Base-by-base conservation (phyloP, 2,888 invertebrate species). In the Hypolimnas misippus region DNA sequence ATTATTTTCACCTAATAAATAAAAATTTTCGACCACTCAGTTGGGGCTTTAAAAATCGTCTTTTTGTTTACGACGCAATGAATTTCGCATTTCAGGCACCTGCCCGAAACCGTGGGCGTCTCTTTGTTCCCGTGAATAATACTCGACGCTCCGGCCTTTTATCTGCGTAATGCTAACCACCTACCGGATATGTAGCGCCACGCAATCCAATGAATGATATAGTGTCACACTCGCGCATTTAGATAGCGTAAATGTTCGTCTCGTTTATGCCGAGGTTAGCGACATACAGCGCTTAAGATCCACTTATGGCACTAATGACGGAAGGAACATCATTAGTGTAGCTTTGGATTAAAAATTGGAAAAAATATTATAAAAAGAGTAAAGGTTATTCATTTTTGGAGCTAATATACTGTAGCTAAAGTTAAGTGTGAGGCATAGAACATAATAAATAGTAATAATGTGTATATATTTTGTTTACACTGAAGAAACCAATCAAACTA, bases 61-160 rank as follows among this genome's bases (percentile, higher is more conserved):
- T 57, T 50, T 62, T 57, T 53, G 38, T 29, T 46, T 52, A 38
- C 57, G 16, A 44, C 29, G 46, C 57, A 57, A 53, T 62, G 52
- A 62, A 62, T 62, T 49, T 51, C 52, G 40, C 52, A 57, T 57
- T 51, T 40, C 44, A 62, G 52, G 29, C 52, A 57, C 57, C 57
- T 57, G 57, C 38, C 49, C 49, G 49, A 44, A 51, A 29, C 57
- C 29, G 51, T 42, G 42, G 44, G 21, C 44, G 58, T 31, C 17
- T 42, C 44, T 59, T 59, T 52, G 50, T 52, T 25, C 50, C 44
- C 58, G 58, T 52, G 52, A 58, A 58, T 44, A 52, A 52, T 58
- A 50, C 14, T 21, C 42, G 21, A 29, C 31, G 33, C 52, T 52
- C 35, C 52, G 31, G 51, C 52, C 52, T 61, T 55, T 61, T 49